Evolutionary conservation across 2,888 invertebrate species (phyloP).

Genomic region (Heliconius hortense): DNA sequence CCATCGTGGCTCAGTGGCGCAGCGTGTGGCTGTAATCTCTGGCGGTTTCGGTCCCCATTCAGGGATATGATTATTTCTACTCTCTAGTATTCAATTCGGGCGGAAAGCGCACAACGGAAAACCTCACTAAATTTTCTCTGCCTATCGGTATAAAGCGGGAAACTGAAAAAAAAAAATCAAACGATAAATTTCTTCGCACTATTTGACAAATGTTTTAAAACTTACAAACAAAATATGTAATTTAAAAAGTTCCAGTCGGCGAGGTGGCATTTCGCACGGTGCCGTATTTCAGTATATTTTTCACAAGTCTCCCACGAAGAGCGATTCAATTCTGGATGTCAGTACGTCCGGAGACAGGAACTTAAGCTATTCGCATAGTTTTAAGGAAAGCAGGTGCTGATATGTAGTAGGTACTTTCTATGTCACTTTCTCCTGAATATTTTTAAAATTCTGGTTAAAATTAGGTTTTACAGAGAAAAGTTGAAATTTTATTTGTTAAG

Average conservation of each 20-base stretch:
- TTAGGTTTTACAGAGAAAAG: neutral
- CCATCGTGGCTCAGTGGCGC: neutral
- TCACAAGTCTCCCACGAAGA: slow-evolving; percentile 39
- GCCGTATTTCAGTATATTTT: slow-evolving; percentile 32
- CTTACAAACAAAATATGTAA: neutral
- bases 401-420: neutral
- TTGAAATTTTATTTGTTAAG: too few relatives aligned
- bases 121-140: too few relatives aligned
- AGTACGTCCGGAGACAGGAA: slow-evolving; percentile 47
- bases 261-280: slow-evolving; percentile 3
- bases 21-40: too few relatives aligned
- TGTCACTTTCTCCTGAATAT: neutral
- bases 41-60: too few relatives aligned
- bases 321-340: slow-evolving; percentile 56
- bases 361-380: slow-evolving; percentile 50
- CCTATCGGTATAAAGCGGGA: too few relatives aligned
- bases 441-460: slow-evolving; percentile 4
- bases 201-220: neutral
- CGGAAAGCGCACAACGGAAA: too few relatives aligned
- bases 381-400: slow-evolving; percentile 9
- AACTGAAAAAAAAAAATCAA: neutral
- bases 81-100: too few relatives aligned
- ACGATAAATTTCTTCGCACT: neutral
- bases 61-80: too few relatives aligned
- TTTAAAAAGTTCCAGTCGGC: neutral